These are phyloP conservation scores for Xiphorhynchus elegans DNA, from an alignment of 2,113 vertebrate genomes.

Conservation along the genomic window DNA sequence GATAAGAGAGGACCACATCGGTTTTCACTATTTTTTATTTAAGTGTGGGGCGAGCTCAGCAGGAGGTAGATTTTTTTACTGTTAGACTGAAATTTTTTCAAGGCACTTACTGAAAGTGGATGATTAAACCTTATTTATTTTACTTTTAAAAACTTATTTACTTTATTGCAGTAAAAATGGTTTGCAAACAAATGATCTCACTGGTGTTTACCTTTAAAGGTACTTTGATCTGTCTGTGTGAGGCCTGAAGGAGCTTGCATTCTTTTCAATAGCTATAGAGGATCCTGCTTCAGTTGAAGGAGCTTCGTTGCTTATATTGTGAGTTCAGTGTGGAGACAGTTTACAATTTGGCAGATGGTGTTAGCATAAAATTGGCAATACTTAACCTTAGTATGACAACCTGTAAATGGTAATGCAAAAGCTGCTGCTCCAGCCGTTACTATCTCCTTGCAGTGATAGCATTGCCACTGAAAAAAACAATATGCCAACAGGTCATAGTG, in stretches of 20 bases:
- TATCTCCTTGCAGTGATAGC: not conserved
- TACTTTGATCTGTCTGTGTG: not conserved
- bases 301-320: conserved; percentile 9
- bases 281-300: not conserved
- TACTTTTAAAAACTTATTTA: too few relatives aligned
- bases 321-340: conserved; percentile 26
- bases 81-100: not conserved
- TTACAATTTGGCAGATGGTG: conserved; percentile 61
- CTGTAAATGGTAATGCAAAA: conserved; percentile 55
- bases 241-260: not conserved
- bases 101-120: not conserved
- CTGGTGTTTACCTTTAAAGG: not conserved
- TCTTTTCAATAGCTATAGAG: not conserved
- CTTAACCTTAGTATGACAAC: conserved; percentile 62
- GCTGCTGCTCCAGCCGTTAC: not conserved
- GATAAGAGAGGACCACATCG: not conserved
- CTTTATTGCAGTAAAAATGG: not conserved
- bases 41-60: not conserved
- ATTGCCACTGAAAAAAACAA: not conserved
- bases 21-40: not conserved
- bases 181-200: conserved; percentile 8
- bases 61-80: not conserved
- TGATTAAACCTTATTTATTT: not conserved
- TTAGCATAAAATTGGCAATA: conserved; percentile 45
- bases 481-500: not conserved